Evolutionary conservation across 2,888 invertebrate species (phyloP).

Genomic region (Salticus scenicus): DNA sequence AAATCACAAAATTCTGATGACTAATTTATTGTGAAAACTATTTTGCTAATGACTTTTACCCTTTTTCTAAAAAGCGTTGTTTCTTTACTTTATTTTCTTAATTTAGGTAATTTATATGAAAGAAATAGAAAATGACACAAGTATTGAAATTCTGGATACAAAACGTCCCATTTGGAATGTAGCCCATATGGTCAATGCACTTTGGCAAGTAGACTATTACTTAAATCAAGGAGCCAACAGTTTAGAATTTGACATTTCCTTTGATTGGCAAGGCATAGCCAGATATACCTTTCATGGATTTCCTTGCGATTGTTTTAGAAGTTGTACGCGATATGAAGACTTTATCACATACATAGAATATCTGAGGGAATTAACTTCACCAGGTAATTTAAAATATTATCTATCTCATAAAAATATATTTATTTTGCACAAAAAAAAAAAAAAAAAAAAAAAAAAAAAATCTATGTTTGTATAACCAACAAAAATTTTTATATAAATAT

Average conservation of each 20-base stretch:
- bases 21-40: no score
- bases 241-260: slow-evolving; percentile 70
- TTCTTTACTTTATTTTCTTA: no score
- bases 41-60: no score
- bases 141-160: no score
- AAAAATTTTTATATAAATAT: neutral
- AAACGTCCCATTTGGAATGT: slow-evolving; percentile 70
- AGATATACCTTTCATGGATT: slow-evolving; percentile 69
- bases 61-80: no score
- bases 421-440: no score
- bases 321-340: slow-evolving; percentile 53
- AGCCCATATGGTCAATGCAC: slow-evolving; percentile 72
- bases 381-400: slow-evolving; percentile 53
- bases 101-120: no score
- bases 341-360: slow-evolving; percentile 51
- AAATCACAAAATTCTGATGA: no score
- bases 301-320: slow-evolving; percentile 71
- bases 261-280: slow-evolving; percentile 56
- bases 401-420: no score
- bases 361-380: slow-evolving; percentile 53
- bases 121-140: no score
- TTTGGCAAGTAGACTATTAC: slow-evolving; percentile 64
- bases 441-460: no score
- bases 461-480: neutral
- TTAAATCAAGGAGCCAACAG: slow-evolving; percentile 71